phyloP scores from a whole-genome alignment of 2,888 invertebrate species.

The Athalia circularis region DNA sequence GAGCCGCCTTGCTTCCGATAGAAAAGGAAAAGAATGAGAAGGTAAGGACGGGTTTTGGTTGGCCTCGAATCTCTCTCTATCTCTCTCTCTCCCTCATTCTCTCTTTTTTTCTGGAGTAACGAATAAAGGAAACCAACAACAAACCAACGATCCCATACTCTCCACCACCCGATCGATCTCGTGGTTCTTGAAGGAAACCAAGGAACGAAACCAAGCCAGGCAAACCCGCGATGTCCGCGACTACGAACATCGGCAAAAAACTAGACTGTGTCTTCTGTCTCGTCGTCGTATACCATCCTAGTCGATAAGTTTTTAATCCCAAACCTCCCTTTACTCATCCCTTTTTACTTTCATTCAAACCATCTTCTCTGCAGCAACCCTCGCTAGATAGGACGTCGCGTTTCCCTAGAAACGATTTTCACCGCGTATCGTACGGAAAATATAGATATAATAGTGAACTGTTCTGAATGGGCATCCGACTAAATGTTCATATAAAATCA shows the following conservation, averaged over 20 bases:
- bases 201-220: neutral
- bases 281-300: neutral
- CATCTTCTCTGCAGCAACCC: neutral
- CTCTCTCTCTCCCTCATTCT: neutral
- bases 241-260: neutral
- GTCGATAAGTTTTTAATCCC: neutral
- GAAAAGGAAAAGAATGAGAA: neutral
- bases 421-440: neutral
- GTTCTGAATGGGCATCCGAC: neutral
- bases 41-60: neutral
- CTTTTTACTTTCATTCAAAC: neutral
- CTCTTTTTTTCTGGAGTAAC: neutral
- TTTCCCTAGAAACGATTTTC: constrained; percentile 7
- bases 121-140: constrained; percentile 1
- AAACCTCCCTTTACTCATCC: neutral
- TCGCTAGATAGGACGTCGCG: neutral
- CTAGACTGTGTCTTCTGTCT: neutral
- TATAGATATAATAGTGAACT: neutral
- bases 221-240: neutral
- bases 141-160: constrained; percentile 4
- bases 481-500: too few relatives aligned
- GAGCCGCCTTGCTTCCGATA: neutral
- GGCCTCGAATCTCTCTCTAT: neutral
- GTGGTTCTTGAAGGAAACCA: neutral
- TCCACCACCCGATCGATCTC: neutral